Evolutionary conservation across 1,140 invertebrate species (phyloP).

Genomic region (Nephila pilipes): DNA sequence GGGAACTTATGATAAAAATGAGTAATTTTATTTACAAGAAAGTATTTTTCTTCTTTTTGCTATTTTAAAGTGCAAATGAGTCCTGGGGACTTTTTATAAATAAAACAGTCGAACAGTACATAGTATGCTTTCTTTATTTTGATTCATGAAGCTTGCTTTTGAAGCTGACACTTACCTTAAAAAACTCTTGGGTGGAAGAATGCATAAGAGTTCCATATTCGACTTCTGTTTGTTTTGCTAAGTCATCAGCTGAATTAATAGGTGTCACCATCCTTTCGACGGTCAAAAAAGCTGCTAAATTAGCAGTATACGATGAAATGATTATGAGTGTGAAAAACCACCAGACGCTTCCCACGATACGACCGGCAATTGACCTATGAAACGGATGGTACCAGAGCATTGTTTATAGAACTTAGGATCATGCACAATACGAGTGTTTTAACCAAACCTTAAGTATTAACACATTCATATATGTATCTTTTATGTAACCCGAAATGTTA

Average conservation of each 20-base stretch:
- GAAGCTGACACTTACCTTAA: conserved; percentile 85
- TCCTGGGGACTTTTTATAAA: not conserved
- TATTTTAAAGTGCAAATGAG: not conserved
- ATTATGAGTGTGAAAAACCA: conserved; percentile 99
- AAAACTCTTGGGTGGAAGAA: conserved; percentile 96
- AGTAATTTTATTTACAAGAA: no score
- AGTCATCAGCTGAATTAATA: conserved; percentile 96
- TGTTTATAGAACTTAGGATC: not conserved
- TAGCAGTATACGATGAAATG: conserved; percentile 98
- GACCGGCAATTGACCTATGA: conserved; percentile 91
- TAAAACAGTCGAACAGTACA: no score
- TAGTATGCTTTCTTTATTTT: not conserved
- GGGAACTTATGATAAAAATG: no score
- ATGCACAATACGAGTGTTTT: no score
- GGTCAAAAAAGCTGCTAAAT: conserved; percentile 97
- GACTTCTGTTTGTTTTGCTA: conserved; percentile 96
- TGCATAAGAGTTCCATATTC: conserved; percentile 93
- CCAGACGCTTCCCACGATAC: conserved; percentile 98
- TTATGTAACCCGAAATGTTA: no score
- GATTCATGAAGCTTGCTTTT: not conserved
- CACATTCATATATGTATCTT: no score
- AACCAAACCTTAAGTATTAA: no score
- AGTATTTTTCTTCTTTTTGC: no score
- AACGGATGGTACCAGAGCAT: not conserved
- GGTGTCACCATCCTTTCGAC: conserved; percentile 96